phyloP scores from a whole-genome alignment of 1,140 invertebrate genomes.

The Cydia pomonella region DNA sequence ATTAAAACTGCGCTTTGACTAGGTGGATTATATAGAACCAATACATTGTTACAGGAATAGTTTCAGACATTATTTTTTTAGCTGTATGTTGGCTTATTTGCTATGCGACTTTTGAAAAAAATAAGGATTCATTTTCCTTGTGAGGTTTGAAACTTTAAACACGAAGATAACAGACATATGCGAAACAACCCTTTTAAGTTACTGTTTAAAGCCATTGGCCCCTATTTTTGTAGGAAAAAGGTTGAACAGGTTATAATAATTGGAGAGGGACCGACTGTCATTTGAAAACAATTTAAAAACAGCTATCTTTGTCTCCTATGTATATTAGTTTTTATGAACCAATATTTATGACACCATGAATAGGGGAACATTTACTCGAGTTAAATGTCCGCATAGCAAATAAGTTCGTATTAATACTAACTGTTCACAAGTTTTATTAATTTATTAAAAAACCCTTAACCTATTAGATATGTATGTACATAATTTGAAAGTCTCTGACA shows the following conservation, averaged over 20 bases:
- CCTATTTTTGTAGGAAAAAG: too few relatives aligned
- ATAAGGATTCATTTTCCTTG: too few relatives aligned
- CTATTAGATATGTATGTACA: constrained; percentile 80
- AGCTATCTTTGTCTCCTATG: too few relatives aligned
- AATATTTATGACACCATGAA: not conserved
- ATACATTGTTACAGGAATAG: constrained; percentile 43
- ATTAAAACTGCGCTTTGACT: constrained; percentile 75
- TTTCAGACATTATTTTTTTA: constrained; percentile 36
- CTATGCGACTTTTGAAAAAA: constrained; percentile 9
- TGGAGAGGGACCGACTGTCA: not conserved
- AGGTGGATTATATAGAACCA: constrained; percentile 64
- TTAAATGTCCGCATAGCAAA: constrained; percentile 27
- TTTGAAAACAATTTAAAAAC: not conserved
- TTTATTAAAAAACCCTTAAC: constrained; percentile 63
- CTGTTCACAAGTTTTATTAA: constrained; percentile 31
- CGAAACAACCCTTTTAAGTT: too few relatives aligned
- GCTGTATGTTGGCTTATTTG: constrained; percentile 30
- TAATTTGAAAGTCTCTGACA: constrained; percentile 74
- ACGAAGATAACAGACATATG: not conserved
- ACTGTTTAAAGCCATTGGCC: too few relatives aligned
- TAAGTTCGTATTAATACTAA: not conserved
- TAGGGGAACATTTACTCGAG: not conserved
- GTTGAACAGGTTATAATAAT: too few relatives aligned
- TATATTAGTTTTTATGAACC: not conserved
- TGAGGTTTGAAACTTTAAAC: not conserved